A percentile compares a stretch with the other conserved stretches of the same genome.
Conservation (phyloP, 2,797 vertebrate species). For the Oryzias dopingdopingensis region DNA sequence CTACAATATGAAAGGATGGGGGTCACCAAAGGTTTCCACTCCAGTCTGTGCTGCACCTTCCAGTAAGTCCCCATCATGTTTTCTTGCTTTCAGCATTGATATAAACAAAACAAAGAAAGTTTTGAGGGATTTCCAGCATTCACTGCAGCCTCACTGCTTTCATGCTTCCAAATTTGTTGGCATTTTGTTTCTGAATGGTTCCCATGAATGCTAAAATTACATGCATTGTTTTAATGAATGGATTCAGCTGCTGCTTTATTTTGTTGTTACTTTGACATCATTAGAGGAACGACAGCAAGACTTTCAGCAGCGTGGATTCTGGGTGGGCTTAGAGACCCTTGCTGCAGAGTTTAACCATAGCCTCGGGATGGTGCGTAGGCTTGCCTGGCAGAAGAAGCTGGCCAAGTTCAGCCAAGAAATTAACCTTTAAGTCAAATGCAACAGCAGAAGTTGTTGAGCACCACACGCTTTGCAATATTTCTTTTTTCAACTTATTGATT, state of each 20-base stretch:
- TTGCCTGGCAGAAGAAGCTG: slow-evolving; percentile 56
- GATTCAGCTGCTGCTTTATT: slow-evolving; percentile 46
- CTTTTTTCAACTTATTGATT: slow-evolving; percentile 19
- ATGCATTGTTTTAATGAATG: slow-evolving; percentile 22
- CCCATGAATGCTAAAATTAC: not conserved
- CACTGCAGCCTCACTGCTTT: slow-evolving; percentile 7
- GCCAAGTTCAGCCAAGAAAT: slow-evolving; percentile 66
- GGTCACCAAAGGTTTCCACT: slow-evolving; percentile 73
- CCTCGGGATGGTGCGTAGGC: slow-evolving; percentile 51
- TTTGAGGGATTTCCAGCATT: slow-evolving; percentile 13
- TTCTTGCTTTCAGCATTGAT: not conserved
- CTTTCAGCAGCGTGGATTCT: slow-evolving; percentile 32
- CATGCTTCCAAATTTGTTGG: not conserved
- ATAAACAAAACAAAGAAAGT: slow-evolving; percentile 15
- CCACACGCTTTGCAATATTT: slow-evolving; percentile 20
- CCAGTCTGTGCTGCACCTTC: slow-evolving; percentile 85
- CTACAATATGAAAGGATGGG: slow-evolving; percentile 96
- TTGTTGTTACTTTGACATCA: slow-evolving; percentile 48
- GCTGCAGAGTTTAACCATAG: slow-evolving; percentile 61
- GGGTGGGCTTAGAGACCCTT: slow-evolving; percentile 53
- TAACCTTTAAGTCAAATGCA: slow-evolving; percentile 69
- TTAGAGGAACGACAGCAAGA: slow-evolving; percentile 55
- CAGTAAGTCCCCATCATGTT: slow-evolving; percentile 77
- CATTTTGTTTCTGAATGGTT: not conserved
- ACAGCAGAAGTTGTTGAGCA: slow-evolving; percentile 71